Conservation (phyloP, 2,888 invertebrate species). For the Axea sp. region DNA sequence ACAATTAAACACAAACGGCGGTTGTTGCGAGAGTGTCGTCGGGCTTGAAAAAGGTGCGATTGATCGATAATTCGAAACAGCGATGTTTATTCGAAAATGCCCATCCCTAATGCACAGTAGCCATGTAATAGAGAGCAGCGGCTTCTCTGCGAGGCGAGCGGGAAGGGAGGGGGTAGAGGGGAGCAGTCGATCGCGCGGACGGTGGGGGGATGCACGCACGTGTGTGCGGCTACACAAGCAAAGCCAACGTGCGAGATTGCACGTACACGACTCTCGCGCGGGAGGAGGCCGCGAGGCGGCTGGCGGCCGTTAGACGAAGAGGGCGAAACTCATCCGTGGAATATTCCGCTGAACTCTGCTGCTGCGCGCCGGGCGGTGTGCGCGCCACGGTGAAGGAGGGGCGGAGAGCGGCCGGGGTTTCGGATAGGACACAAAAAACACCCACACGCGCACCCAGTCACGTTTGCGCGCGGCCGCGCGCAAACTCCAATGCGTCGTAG, state of each 20-base stretch:
- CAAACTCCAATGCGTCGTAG: background rate
- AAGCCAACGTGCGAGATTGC: constrained; percentile 38
- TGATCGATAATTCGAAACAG: constrained; percentile 34
- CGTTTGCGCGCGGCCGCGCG: constrained; percentile 5
- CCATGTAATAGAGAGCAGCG: constrained; percentile 40
- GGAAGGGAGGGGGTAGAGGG: background rate
- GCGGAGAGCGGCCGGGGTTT: constrained; percentile 25
- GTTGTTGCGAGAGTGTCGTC: no score
- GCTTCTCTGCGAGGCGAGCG: constrained; percentile 1
- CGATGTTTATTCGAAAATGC: constrained; percentile 30
- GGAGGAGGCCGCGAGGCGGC: background rate
- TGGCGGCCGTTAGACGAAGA: constrained; percentile 17
- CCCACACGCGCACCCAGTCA: constrained; percentile 29
- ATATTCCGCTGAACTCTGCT: constrained; percentile 60
- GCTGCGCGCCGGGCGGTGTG: constrained; percentile 35
- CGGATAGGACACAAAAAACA: constrained; percentile 50
- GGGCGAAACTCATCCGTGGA: constrained; percentile 46
- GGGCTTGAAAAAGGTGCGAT: constrained; percentile 34
- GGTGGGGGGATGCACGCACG: constrained; percentile 13
- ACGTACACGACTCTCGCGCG: constrained; percentile 19
- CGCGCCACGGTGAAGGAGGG: background rate
- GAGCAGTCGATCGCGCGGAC: constrained; percentile 4
- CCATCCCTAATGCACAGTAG: constrained; percentile 54
- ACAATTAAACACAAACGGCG: no score
- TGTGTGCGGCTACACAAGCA: constrained; percentile 27